Evolutionary conservation across 2,888 invertebrate species (phyloP).

Genomic region (Ectropis crepuscularia): DNA sequence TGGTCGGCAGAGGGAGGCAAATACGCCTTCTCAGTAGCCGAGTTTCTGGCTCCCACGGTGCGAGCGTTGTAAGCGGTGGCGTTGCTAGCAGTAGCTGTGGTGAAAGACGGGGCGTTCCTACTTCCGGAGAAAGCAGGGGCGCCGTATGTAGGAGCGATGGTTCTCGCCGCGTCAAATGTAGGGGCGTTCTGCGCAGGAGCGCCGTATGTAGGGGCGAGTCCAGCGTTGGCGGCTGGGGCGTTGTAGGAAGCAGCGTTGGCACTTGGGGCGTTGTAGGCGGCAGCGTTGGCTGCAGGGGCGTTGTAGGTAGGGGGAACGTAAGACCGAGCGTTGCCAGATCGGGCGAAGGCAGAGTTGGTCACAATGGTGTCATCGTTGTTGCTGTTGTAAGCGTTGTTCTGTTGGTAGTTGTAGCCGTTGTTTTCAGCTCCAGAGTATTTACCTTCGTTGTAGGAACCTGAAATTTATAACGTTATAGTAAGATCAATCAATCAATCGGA

Average conservation of each 20-base stretch:
- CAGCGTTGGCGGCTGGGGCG: constrained; percentile 8
- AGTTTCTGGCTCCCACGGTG: constrained; percentile 18
- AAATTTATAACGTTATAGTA: constrained; percentile 8
- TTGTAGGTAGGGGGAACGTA: constrained; percentile 6
- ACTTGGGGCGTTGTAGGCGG: constrained; percentile 1
- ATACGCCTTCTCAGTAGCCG: too few relatives aligned
- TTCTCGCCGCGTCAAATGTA: neutral
- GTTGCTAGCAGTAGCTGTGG: constrained; percentile 11
- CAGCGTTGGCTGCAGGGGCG: constrained; percentile 11
- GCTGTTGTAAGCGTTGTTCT: constrained; percentile 28
- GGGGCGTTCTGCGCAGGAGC: neutral
- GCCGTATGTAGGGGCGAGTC: neutral
- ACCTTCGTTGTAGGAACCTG: constrained; percentile 71
- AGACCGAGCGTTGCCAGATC: constrained; percentile 28
- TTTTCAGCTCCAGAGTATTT: constrained; percentile 56
- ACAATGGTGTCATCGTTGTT: constrained; percentile 57
- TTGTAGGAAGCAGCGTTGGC: constrained; percentile 7
- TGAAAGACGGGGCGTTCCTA: constrained; percentile 18
- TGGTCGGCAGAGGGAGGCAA: too few relatives aligned
- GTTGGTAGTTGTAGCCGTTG: constrained; percentile 35
- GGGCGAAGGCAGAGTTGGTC: constrained; percentile 55
- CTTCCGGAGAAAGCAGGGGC: constrained; percentile 1
- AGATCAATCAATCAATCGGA: too few relatives aligned
- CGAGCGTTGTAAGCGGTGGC: constrained; percentile 6
- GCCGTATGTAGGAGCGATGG: too few relatives aligned